Evolutionary conservation across 2,888 invertebrate genomes (phyloP).

Genomic region (Hypolimnas misippus): DNA sequence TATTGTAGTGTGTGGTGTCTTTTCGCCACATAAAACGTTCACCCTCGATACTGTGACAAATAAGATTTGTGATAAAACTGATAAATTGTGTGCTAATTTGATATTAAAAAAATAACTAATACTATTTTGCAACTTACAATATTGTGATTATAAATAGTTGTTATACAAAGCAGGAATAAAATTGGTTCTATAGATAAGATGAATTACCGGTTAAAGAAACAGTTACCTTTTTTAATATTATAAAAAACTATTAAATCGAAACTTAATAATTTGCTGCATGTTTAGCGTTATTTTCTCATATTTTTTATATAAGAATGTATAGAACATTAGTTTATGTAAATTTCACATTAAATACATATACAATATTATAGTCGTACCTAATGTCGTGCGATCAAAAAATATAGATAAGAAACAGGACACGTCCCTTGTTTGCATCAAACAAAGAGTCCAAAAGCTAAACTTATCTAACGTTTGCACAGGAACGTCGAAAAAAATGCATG

Average conservation of each 20-base stretch:
- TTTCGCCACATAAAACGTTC: constrained; percentile 53
- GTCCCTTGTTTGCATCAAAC: constrained; percentile 79
- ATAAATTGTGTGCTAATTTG: constrained; percentile 6
- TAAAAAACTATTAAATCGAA: too few relatives aligned
- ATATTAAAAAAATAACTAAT: background rate
- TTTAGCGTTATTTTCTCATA: too few relatives aligned
- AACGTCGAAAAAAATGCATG: constrained; percentile 68
- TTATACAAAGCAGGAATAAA: too few relatives aligned
- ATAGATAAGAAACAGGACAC: constrained; percentile 74
- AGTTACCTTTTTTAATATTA: too few relatives aligned
- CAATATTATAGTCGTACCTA: constrained; percentile 53
- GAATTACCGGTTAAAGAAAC: too few relatives aligned
- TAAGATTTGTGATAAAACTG: constrained; percentile 29
- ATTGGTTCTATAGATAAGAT: too few relatives aligned
- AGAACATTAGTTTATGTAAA: background rate
- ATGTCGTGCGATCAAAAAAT: constrained; percentile 58
- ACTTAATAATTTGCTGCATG: too few relatives aligned
- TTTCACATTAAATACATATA: background rate
- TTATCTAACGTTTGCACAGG: constrained; percentile 80
- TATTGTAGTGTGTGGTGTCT: constrained; percentile 62
- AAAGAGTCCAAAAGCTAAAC: constrained; percentile 74
- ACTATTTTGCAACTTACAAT: background rate
- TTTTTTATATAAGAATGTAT: too few relatives aligned
- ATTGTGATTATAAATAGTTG: background rate
- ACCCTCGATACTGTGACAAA: constrained; percentile 37